These are phyloP conservation scores for Pseudopodoces humilis DNA, from an alignment of 2,113 vertebrate genomes.

Conservation along the genomic window DNA sequence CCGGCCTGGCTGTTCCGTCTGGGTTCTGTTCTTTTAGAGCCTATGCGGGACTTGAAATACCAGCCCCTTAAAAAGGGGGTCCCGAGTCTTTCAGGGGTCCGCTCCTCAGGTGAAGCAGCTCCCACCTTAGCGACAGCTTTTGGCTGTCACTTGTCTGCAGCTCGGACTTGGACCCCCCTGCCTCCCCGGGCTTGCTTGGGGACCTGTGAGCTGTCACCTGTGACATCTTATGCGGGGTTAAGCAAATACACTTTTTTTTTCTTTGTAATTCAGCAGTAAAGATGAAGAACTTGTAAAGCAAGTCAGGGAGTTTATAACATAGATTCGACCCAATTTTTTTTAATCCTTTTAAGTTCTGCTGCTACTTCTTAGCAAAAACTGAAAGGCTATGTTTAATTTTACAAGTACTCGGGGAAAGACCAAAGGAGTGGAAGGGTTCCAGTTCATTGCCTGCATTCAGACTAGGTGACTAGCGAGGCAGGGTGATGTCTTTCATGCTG, in stretches of 20 bases:
- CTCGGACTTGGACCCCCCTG: not conserved
- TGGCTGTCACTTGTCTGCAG: not conserved
- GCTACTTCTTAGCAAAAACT: not conserved
- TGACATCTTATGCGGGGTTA: fast-evolving
- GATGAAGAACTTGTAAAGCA: not conserved
- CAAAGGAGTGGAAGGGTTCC: not conserved
- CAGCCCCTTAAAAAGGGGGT: not conserved
- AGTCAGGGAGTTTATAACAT: not conserved
- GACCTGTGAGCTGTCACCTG: not conserved
- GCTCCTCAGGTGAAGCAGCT: too few species aligned
- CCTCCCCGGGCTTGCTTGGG: not conserved
- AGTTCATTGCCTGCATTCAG: not conserved
- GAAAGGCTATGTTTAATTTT: not conserved
- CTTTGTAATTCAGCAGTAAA: not conserved
- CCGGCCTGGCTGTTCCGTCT: fast-evolving
- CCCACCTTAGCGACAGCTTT: not conserved
- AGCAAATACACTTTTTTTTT: fast-evolving
- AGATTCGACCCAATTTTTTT: fast-evolving
- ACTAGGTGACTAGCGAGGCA: not conserved
- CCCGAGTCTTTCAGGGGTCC: fast-evolving
- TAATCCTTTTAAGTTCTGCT: not conserved
- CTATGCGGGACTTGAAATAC: fast-evolving
- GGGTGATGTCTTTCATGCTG: not conserved
- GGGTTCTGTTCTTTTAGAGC: not conserved
- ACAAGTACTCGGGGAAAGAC: not conserved